A percentile compares a stretch with the other conserved stretches of the same genome.
phyloP scores from a whole-genome alignment of 92 coral and sea anemone species.

The Parazoanthus atlanticus region DNA sequence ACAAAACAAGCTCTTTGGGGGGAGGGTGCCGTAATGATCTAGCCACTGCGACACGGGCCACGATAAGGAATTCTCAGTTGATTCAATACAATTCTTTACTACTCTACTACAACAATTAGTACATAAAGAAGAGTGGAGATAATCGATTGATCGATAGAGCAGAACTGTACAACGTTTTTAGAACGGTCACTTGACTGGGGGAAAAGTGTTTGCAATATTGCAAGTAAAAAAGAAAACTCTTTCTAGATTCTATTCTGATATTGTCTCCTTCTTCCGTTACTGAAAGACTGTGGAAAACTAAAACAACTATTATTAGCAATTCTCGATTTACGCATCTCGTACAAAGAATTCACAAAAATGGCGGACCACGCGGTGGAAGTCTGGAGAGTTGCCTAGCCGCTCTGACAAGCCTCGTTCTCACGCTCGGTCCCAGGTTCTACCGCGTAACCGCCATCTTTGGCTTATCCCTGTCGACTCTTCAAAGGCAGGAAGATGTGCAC shows the following conservation, averaged over 20 bases:
- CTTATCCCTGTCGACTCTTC: background rate
- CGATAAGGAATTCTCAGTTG: slow-evolving; percentile 32
- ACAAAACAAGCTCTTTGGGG: slow-evolving; percentile 62
- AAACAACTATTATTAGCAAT: slow-evolving; percentile 32
- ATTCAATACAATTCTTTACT: slow-evolving; percentile 37
- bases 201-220: slow-evolving; percentile 28
- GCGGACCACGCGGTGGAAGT: background rate
- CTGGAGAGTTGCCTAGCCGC: background rate
- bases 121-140: slow-evolving; percentile 11
- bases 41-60: slow-evolving; percentile 24
- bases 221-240: slow-evolving; percentile 32
- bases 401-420: background rate
- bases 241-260: slow-evolving; percentile 17
- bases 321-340: slow-evolving; percentile 30
- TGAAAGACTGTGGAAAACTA: slow-evolving; percentile 45
- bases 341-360: slow-evolving; percentile 2
- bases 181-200: slow-evolving; percentile 7
- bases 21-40: slow-evolving; percentile 9
- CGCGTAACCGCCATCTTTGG: background rate
- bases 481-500: slow-evolving; percentile 39
- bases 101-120: slow-evolving; percentile 46
- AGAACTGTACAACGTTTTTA: slow-evolving; percentile 36
- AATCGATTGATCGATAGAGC: slow-evolving; percentile 22
- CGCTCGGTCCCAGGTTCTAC: background rate
- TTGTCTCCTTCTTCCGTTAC: slow-evolving; percentile 22